Percentiles rank a stretch among this genome's conserved stretches.
These are phyloP conservation scores for Cataglyphis cursor DNA, from an alignment of 2,888 invertebrate genomes.

Conservation along the genomic window DNA sequence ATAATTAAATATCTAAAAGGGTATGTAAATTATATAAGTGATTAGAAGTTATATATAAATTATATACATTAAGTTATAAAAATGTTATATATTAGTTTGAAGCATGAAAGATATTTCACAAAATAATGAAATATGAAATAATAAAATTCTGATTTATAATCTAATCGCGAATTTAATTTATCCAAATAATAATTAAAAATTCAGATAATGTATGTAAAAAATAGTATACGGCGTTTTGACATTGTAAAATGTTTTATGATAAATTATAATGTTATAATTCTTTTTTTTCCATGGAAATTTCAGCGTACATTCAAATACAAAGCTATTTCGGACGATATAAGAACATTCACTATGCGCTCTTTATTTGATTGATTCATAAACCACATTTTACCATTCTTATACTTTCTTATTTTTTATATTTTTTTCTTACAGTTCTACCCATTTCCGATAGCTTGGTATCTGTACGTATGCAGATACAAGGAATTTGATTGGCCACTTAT, in stretches of 20 bases:
- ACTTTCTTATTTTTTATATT: slow-evolving; percentile 62
- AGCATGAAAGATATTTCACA: background rate
- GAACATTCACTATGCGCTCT: slow-evolving; percentile 73
- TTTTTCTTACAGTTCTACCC: slow-evolving; percentile 14
- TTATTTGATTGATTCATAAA: slow-evolving; percentile 80
- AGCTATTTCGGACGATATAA: slow-evolving; percentile 73
- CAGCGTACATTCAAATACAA: slow-evolving; percentile 69
- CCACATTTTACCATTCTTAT: slow-evolving; percentile 75
- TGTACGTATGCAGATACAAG: background rate
- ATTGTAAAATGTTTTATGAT: slow-evolving; percentile 84
- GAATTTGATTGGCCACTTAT: background rate
- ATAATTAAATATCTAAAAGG: background rate
- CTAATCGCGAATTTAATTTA: background rate
- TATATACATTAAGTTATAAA: background rate
- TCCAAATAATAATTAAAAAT: background rate
- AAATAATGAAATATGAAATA: background rate
- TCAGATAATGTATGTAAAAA: background rate
- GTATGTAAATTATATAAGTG: background rate
- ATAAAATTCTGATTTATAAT: background rate
- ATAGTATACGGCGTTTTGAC: slow-evolving; percentile 79
- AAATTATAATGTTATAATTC: slow-evolving; percentile 80
- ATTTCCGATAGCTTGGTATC: slow-evolving; percentile 30
- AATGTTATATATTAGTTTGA: background rate
- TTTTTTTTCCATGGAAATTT: slow-evolving; percentile 66
- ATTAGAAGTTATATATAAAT: background rate